phyloP scores from a whole-genome alignment of 2,797 vertebrate genomes.

The Gymnoscopelus microlampas region DNA sequence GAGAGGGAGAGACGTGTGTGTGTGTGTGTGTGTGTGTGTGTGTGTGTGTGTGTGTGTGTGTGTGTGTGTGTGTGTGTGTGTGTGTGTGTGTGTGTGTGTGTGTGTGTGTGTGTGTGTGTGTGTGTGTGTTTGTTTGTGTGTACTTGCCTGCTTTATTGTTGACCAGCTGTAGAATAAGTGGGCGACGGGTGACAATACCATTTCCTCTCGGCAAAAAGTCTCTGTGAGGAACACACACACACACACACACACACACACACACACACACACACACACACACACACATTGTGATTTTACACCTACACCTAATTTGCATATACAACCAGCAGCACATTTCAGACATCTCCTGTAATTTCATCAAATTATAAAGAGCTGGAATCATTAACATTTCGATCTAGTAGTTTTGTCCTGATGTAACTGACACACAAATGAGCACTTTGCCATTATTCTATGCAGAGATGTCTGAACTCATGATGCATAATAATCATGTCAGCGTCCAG shows the following conservation, averaged over 20 bases:
- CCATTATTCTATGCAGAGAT: background rate
- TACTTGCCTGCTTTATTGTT: constrained; percentile 87
- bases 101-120: background rate
- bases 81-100: background rate
- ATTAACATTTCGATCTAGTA: too few species aligned
- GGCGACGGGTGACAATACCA: constrained; percentile 92
- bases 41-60: background rate
- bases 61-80: background rate
- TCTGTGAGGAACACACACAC: constrained; percentile 66
- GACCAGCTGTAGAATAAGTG: constrained; percentile 93
- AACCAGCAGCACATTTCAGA: too few species aligned
- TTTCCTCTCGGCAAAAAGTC: constrained; percentile 93
- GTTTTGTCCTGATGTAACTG: background rate
- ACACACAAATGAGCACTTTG: background rate
- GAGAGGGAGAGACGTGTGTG: background rate
- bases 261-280: background rate
- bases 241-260: background rate
- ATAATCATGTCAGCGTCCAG: background rate
- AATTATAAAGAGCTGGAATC: too few species aligned
- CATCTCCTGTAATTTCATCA: too few species aligned
- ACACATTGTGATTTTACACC: background rate
- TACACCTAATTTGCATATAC: too few species aligned
- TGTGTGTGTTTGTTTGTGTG: background rate
- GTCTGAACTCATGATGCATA: constrained; percentile 2
- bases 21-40: background rate